Evolutionary conservation across 2,797 vertebrate species (phyloP), one percentile per base, ranked within the genome.

Genomic region (Chrysocyon brachyurus): DNA sequence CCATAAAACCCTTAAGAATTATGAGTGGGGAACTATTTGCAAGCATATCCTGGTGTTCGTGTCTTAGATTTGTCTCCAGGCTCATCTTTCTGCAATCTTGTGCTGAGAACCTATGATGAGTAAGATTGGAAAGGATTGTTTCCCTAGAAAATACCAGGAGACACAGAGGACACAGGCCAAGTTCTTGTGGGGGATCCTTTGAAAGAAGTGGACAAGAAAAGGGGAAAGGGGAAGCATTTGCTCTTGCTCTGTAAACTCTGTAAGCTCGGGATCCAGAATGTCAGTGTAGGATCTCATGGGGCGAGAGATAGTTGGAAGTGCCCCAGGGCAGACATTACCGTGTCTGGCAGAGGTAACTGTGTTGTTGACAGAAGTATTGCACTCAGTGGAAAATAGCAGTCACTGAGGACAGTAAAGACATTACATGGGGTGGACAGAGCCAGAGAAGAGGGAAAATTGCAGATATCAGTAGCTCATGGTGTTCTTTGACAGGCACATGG

Each of bases 261-360:
- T 16, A 26, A 87, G 16, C 11, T 49, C 61, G 63, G 81, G 61
- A 54, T 21, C 64, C 84, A 17, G 57, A 21, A 33, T 73, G 16
- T 26, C 56, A 24, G 5, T 82, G 28, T 36, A 6, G 12, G 78
- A 21, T 2, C 46, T 78, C 0, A 0, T 7, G 10, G 64, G 15
- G 16, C 2, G 0, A 14, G 4, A 15, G 19, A 2, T 64, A 54
- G 49, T 28, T 21, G 2, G 28, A 52, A 52, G 46, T 10, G 10
- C 17, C 64, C 40, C 12, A 15, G 17, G n/a, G 33, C 54, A n/a
- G 52, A 61, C 17, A 4, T 9, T 54, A n/a, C 12, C 0, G 0
- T 21, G 9, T n/a, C 22, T 36, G 28, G 22, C 10, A 59, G 75
- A 61, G 28, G 7, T 14, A 59, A 19, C 31, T 1, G 0, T 54